A percentile compares a stretch with the other conserved stretches of the same genome.
Evolutionary conservation across 2,113 vertebrate genomes (phyloP).

Genomic region (Onychostoma macrolepis): DNA sequence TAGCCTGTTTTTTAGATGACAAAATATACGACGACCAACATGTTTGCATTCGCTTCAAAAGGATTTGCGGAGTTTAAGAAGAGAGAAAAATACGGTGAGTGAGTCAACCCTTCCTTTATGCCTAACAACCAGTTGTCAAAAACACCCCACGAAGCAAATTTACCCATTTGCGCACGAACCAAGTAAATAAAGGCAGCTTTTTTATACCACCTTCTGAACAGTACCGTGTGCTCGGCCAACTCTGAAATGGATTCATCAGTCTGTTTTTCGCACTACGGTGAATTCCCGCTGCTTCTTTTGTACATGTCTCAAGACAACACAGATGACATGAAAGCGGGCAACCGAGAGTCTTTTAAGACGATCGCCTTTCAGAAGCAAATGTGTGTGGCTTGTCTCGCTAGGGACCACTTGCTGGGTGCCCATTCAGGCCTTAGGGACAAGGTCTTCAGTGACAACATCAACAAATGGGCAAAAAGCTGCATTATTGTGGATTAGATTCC

Average conservation of each 20-base stretch:
- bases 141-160: conserved; percentile 82
- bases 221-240: conserved; percentile 84
- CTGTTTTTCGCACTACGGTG: conserved; percentile 79
- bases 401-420: conserved; percentile 81
- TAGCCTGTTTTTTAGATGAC: not conserved
- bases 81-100: conserved; percentile 66
- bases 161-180: conserved; percentile 81
- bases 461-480: conserved; percentile 81
- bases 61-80: conserved; percentile 68
- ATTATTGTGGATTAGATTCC: conserved; percentile 77
- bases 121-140: conserved; percentile 84
- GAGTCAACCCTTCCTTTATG: conserved; percentile 76
- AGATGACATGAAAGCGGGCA: conserved; percentile 82
- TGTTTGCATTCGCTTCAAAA: conserved; percentile 74
- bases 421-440: conserved; percentile 76
- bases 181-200: conserved; percentile 75
- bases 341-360: conserved; percentile 85
- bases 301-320: conserved; percentile 73
- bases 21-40: conserved; percentile 42
- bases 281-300: conserved; percentile 83
- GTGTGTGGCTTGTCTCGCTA: conserved; percentile 77
- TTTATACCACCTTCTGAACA: conserved; percentile 76
- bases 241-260: conserved; percentile 85
- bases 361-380: conserved; percentile 90
- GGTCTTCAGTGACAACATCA: conserved; percentile 85